These are phyloP conservation scores for Drosophila lacteicornis DNA, from an alignment of 1,140 invertebrate genomes.

Conservation along the genomic window DNA sequence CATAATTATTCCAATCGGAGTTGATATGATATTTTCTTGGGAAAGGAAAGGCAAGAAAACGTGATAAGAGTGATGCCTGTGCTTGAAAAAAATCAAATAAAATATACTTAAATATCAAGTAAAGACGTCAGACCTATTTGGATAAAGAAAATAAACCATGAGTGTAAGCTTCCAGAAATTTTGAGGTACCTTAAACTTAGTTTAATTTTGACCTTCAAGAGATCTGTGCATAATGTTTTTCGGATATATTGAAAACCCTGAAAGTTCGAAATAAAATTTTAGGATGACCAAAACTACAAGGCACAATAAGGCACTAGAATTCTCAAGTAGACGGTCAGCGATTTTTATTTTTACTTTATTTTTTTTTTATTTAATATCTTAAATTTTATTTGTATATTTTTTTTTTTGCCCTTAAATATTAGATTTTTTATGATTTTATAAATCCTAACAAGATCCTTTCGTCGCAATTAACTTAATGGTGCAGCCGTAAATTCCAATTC, in stretches of 20 bases:
- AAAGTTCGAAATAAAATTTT: too few species aligned
- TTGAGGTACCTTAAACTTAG: too few species aligned
- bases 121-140: background rate
- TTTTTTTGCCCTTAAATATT: background rate
- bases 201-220: too few species aligned
- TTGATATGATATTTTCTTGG: slow-evolving; percentile 9
- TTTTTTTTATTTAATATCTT: background rate
- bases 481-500: background rate
- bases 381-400: background rate
- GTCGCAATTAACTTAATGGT: background rate
- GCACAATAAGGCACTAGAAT: too few species aligned
- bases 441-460: background rate
- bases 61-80: too few species aligned
- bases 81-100: too few species aligned
- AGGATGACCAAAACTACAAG: too few species aligned
- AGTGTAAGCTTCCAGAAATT: background rate
- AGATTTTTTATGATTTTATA: background rate
- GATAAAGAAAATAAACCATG: background rate
- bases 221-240: too few species aligned
- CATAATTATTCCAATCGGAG: slow-evolving; percentile 3
- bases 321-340: too few species aligned
- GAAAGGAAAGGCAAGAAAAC: background rate
- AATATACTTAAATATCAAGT: background rate
- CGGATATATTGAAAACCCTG: too few species aligned
- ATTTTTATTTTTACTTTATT: too few species aligned